phyloP scores from a whole-genome alignment of 2,888 invertebrate species.

The Byasa hedistus region DNA sequence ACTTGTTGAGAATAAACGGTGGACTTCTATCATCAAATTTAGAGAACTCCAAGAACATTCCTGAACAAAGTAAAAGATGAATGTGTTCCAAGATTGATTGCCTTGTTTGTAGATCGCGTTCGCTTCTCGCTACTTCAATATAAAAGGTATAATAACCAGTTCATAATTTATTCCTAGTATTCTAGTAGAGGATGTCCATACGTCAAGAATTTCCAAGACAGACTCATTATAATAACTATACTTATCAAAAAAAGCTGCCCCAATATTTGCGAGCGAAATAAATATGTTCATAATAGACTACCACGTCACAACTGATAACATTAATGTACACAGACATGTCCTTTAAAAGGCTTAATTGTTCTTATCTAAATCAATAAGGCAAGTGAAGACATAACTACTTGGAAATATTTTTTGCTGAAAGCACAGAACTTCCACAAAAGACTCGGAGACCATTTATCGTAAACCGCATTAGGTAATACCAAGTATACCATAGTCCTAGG shows the following conservation, averaged over 20 bases:
- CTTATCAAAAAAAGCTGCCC: neutral
- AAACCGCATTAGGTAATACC: slow-evolving; percentile 24
- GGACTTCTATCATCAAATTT: neutral
- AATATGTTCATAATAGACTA: neutral
- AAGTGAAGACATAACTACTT: slow-evolving; percentile 20
- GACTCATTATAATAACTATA: neutral
- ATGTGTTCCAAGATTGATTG: neutral
- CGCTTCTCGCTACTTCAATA: neutral
- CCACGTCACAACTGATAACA: slow-evolving; percentile 6
- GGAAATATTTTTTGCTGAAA: slow-evolving; percentile 13
- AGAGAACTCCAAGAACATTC: neutral
- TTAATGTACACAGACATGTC: slow-evolving; percentile 9
- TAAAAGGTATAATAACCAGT: neutral
- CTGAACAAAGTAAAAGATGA: neutral
- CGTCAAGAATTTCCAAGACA: neutral
- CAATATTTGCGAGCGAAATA: neutral
- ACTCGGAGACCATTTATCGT: slow-evolving; percentile 12
- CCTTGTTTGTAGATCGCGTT: neutral
- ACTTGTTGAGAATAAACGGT: too few species aligned
- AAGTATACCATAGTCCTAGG: slow-evolving; percentile 22
- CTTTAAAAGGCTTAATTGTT: slow-evolving; percentile 15
- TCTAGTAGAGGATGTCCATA: neutral
- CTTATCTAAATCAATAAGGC: slow-evolving; percentile 22
- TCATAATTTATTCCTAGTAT: neutral
- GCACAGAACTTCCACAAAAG: slow-evolving; percentile 19